Base-by-base conservation (phyloP, 2,797 vertebrate species). In the Ficedula albicollis region DNA sequence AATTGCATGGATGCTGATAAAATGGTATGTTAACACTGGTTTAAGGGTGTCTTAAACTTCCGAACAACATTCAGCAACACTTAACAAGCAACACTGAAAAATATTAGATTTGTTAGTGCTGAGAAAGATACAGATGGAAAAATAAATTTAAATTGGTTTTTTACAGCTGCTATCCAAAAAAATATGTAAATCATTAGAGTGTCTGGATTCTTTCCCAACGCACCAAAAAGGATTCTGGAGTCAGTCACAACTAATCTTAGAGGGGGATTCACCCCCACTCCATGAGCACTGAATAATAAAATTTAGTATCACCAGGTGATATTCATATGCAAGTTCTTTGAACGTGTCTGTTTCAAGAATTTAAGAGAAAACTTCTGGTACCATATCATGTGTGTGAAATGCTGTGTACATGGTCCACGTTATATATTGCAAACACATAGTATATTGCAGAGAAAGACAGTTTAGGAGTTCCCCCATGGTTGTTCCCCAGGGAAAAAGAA, bases 291-390 rank as follows among this genome's bases (percentile, higher is more conserved):
- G 7, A 76, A n/a, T 72, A 94, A 87, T 73, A 62, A 94, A 56
- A 95, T 90, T 68, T 52, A 68, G 89, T 84, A 72, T 93, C 72
- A 93, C 80, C 64, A 95, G 74, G 54, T 93, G 44, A 51, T 93
- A 92, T 91, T 94, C 88, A 80, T 72, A 94, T 32, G 64, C 39
- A 68, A 87, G 43, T 15, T 90, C 70, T 79, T 79, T 56, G 62
- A 95, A 66, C 55, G 69, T 1, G 14, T 62, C 66, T 77, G 49
- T 44, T 94, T 85, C 83, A 46, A 77, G 89, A n/a, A 80, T 94
- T 82, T 90, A 78, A 83, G 49, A 63, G 52, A 73, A 95, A 96
- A 92, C 25, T 94, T 93, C 81, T 84, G 75, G 52, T 94, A 78
- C 46, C 30, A 36, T 36, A 60, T 48, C 30, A 91, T 84, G 87